phyloP scores from a whole-genome alignment of 2,113 vertebrate species.

The Eptatretus burgeri region DNA sequence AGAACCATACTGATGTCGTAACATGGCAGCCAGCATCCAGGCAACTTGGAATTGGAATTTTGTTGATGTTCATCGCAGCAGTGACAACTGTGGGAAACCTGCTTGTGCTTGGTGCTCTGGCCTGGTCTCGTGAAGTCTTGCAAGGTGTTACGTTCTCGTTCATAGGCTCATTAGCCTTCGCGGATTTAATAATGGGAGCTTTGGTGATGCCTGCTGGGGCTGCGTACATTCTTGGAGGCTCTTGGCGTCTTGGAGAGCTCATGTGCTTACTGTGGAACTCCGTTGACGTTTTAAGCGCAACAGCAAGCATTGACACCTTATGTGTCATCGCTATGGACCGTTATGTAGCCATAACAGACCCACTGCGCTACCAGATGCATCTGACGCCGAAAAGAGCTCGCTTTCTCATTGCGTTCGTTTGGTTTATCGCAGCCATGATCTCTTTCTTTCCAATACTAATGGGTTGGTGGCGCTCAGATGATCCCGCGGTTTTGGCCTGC shows the following conservation, averaged over 20 bases:
- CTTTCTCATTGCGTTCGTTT: constrained; percentile 56
- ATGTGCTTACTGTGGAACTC: constrained; percentile 94
- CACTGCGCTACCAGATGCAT: constrained; percentile 77
- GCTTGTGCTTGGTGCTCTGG: constrained; percentile 66
- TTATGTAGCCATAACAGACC: constrained; percentile 83
- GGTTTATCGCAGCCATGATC: constrained; percentile 65
- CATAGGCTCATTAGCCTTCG: constrained; percentile 73
- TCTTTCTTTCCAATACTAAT: constrained; percentile 89
- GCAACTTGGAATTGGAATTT: too few species aligned
- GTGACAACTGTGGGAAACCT: constrained; percentile 85
- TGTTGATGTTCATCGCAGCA: too few species aligned
- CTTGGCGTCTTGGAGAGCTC: constrained; percentile 46
- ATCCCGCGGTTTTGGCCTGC: constrained; percentile 12
- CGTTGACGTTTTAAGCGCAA: constrained; percentile 74
- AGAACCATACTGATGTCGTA: too few species aligned
- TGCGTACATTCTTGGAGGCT: constrained; percentile 23
- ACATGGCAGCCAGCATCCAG: too few species aligned
- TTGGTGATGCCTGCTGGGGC: constrained; percentile 64
- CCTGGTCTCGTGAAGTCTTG: constrained; percentile 57
- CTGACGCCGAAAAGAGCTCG: constrained; percentile 53
- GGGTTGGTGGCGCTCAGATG: constrained; percentile 59
- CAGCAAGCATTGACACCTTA: constrained; percentile 87
- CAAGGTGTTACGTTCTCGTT: constrained; percentile 92
- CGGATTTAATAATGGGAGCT: constrained; percentile 81
- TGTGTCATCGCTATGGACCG: constrained; percentile 93